Conservation (phyloP, 2,797 vertebrate genomes). For the Hozukius guyotensis region DNA sequence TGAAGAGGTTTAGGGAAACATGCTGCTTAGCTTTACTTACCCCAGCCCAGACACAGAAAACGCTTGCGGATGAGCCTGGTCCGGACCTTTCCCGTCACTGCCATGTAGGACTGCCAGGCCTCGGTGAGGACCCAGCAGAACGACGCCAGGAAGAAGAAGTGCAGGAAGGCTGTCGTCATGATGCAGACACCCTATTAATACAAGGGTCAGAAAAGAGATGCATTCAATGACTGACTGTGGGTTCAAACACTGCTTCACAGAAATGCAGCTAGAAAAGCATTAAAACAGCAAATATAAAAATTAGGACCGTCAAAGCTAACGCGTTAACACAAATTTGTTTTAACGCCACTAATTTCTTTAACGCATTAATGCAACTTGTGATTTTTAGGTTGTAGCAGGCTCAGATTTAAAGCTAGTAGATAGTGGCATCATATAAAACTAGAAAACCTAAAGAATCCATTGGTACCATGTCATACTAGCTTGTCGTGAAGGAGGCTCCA, state of each 20-base stretch:
- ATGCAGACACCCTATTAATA: conserved; percentile 92
- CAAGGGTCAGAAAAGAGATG: conserved; percentile 43
- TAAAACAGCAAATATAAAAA: neutral
- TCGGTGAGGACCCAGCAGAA: conserved; percentile 99
- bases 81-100: conserved; percentile 98
- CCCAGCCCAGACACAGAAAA: conserved; percentile 99
- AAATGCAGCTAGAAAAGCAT: neutral
- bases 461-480: neutral
- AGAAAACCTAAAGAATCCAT: neutral
- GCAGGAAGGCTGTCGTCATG: conserved; percentile 98
- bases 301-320: no score
- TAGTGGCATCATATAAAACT: neutral
- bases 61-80: conserved; percentile 98
- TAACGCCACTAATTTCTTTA: no score
- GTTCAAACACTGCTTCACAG: neutral
- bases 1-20: conserved; percentile 34
- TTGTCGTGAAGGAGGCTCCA: fast-evolving
- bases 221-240: neutral
- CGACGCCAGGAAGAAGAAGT: conserved; percentile 99
- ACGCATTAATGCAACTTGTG: neutral
- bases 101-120: conserved; percentile 99
- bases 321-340: no score
- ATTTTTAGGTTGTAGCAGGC: neutral
- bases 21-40: conserved; percentile 82
- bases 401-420: neutral